Evolutionary conservation across 2,797 vertebrate genomes (phyloP).

Genomic region (Miichthys miiuy): DNA sequence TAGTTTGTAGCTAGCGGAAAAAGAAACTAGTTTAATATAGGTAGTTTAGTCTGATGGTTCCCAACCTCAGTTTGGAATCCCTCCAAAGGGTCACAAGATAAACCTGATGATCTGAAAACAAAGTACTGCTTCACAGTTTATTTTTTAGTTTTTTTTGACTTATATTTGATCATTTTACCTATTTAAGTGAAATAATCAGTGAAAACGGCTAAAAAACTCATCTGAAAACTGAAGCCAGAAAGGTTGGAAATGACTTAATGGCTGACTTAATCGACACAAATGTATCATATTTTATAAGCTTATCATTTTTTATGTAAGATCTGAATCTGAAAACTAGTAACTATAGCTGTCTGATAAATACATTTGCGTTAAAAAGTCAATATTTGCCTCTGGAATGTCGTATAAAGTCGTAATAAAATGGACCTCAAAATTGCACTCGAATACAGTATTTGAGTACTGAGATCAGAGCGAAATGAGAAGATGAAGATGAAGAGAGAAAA

Average conservation of each 20-base stretch:
- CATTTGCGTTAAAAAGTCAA: background rate
- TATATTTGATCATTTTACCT: background rate
- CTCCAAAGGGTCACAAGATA: background rate
- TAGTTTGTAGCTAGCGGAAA: background rate
- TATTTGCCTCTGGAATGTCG: background rate
- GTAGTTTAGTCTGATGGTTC: background rate
- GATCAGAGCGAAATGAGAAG: background rate
- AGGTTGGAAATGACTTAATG: background rate
- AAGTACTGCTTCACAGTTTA: background rate
- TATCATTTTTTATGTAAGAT: background rate
- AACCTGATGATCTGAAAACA: background rate
- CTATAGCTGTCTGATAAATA: background rate
- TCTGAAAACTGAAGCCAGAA: background rate
- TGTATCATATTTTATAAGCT: background rate
- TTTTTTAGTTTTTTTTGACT: background rate
- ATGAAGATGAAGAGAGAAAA: slow-evolving; percentile 15
- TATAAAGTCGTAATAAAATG: background rate
- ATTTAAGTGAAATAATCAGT: no score
- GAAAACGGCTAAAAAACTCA: no score
- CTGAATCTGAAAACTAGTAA: background rate
- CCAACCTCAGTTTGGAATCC: background rate
- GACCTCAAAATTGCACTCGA: background rate
- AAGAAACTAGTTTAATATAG: background rate
- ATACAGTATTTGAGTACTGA: background rate
- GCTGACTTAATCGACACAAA: background rate